phyloP scores from a whole-genome alignment of 2,888 invertebrate genomes.

The Andrena minutula region DNA sequence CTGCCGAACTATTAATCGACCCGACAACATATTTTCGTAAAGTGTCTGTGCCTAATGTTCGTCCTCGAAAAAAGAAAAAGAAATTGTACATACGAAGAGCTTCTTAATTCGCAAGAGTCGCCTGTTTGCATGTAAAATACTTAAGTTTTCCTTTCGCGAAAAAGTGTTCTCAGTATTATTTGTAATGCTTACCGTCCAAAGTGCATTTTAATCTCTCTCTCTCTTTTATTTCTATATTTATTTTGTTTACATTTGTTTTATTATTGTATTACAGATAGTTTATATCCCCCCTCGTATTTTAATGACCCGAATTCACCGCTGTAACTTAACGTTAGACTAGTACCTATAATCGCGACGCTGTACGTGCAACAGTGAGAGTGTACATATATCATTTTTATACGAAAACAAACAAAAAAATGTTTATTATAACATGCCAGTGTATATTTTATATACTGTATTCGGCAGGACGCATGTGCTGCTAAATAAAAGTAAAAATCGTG shows the following conservation, averaged over 20 bases:
- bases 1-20: slow-evolving; percentile 12
- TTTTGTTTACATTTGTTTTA: slow-evolving; percentile 72
- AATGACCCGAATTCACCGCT: slow-evolving; percentile 55
- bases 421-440: slow-evolving; percentile 64
- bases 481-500: slow-evolving; percentile 54
- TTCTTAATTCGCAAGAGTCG: slow-evolving; percentile 63
- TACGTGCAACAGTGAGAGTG: slow-evolving; percentile 64
- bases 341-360: slow-evolving; percentile 56
- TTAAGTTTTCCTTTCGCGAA: slow-evolving; percentile 47
- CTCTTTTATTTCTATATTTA: slow-evolving; percentile 74
- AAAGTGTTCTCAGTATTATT: slow-evolving; percentile 78
- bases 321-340: slow-evolving; percentile 67
- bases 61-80: slow-evolving; percentile 5
- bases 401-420: slow-evolving; percentile 57
- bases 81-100: slow-evolving; percentile 40
- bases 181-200: slow-evolving; percentile 83
- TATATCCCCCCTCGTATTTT: slow-evolving; percentile 56
- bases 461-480: slow-evolving; percentile 53
- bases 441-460: slow-evolving; percentile 64
- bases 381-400: slow-evolving; percentile 76
- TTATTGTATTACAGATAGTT: slow-evolving; percentile 69
- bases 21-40: slow-evolving; percentile 21
- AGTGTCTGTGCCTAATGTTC: background rate
- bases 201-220: slow-evolving; percentile 78
- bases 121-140: slow-evolving; percentile 62